Evolutionary conservation across 2,797 vertebrate species (phyloP).

Genomic region (Schizothorax lantsangensis): DNA sequence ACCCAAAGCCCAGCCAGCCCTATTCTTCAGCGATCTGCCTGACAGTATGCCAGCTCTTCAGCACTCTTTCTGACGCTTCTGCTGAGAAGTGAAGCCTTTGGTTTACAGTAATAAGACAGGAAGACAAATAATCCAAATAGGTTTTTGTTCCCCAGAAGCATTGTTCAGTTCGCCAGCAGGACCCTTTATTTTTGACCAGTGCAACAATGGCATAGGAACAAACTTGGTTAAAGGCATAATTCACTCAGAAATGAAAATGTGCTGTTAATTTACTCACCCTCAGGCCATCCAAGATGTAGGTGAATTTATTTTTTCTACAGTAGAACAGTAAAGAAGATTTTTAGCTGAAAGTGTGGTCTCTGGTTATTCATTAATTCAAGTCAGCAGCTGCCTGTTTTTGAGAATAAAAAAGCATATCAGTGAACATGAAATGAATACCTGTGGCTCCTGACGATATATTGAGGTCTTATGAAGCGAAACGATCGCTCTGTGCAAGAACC

Average conservation of each 20-base stretch:
- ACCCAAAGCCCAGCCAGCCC: constrained; percentile 15
- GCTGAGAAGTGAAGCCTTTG: neutral
- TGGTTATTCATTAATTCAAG: too few relatives aligned
- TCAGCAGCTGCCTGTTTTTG: neutral
- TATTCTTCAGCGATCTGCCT: constrained; percentile 23
- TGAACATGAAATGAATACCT: neutral
- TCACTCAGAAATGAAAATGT: neutral
- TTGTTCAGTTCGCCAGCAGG: constrained; percentile 5
- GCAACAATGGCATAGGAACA: neutral
- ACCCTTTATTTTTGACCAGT: neutral
- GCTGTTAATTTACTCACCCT: neutral
- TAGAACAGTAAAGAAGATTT: too few relatives aligned
- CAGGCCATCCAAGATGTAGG: neutral
- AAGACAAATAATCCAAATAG: constrained; percentile 9
- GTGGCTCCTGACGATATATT: neutral
- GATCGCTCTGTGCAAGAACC: neutral
- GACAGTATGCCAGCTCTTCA: constrained; percentile 13
- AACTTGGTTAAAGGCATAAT: neutral
- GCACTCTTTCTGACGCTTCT: neutral
- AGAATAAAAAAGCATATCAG: neutral
- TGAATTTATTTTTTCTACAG: too few relatives aligned
- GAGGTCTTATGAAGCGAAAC: neutral
- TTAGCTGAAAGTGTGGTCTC: too few relatives aligned
- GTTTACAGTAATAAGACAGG: constrained; percentile 39
- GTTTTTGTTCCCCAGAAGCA: constrained; percentile 23